These are phyloP conservation scores for Cryptocheilus praepositus DNA, from an alignment of 2,888 invertebrate genomes.

Conservation along the genomic window DNA sequence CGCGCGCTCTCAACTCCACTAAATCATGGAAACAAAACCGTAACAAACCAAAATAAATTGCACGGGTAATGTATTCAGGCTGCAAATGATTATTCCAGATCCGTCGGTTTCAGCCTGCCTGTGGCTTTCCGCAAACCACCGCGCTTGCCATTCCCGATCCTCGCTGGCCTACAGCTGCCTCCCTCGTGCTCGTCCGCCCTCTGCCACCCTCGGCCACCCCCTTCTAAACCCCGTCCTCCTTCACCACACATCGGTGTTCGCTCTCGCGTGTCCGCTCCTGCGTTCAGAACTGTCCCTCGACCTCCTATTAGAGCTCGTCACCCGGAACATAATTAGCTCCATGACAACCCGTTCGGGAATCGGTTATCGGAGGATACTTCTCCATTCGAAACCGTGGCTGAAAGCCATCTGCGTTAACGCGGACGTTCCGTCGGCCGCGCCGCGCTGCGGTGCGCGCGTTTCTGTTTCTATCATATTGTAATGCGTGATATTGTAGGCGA, in stretches of 20 bases:
- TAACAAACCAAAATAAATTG: constrained; percentile 71
- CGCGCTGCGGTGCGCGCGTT: no score
- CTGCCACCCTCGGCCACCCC: constrained; percentile 38
- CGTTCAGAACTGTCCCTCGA: constrained; percentile 49
- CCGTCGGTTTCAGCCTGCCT: constrained; percentile 64
- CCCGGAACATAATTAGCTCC: constrained; percentile 55
- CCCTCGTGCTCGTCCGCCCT: constrained; percentile 20
- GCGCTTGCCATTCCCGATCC: constrained; percentile 55
- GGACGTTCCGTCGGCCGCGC: no score
- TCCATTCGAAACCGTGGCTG: background rate
- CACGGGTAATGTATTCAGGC: constrained; percentile 70
- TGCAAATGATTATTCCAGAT: constrained; percentile 72
- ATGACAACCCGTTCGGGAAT: constrained; percentile 44
- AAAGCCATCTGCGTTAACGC: no score
- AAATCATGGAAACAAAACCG: constrained; percentile 70
- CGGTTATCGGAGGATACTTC: constrained; percentile 18
- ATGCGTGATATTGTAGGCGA: no score
- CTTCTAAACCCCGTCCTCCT: constrained; percentile 14
- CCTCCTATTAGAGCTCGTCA: constrained; percentile 65
- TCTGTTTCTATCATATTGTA: no score
- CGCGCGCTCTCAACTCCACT: constrained; percentile 37
- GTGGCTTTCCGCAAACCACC: constrained; percentile 67
- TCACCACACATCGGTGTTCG: constrained; percentile 25
- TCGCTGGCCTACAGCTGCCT: constrained; percentile 26
- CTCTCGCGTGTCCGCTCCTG: constrained; percentile 46